phyloP scores from a whole-genome alignment of 2,888 invertebrate species.

The Spodoptera picta region DNA sequence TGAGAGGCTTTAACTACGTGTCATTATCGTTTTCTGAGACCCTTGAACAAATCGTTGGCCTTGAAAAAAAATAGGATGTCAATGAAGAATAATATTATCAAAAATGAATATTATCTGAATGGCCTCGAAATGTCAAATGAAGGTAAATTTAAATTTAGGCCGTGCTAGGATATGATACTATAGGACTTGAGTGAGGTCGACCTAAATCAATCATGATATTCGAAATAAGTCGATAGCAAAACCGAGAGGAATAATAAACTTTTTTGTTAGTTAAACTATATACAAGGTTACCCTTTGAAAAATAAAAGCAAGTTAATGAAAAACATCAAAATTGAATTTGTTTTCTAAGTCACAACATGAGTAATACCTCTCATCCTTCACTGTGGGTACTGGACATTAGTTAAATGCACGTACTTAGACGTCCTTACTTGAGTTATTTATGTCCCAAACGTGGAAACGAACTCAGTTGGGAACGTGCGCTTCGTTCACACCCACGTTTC shows the following conservation, averaged over 20 bases:
- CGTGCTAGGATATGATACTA: too few species aligned
- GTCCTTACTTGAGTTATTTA: conserved; percentile 2
- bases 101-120: neutral
- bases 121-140: neutral
- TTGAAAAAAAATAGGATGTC: neutral
- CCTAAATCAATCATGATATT: too few species aligned
- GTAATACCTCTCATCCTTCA: neutral
- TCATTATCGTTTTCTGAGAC: conserved; percentile 1
- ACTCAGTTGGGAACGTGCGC: too few species aligned
- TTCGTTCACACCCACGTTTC: neutral
- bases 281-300: too few species aligned
- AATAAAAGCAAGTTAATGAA: too few species aligned
- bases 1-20: conserved; percentile 9
- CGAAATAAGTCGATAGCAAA: too few species aligned
- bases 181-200: too few species aligned
- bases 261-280: too few species aligned
- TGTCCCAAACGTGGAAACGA: conserved; percentile 17
- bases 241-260: too few species aligned
- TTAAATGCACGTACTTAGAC: neutral
- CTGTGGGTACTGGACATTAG: neutral
- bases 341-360: too few species aligned
- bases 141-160: too few species aligned
- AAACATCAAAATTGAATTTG: too few species aligned
- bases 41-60: neutral
- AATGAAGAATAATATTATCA: neutral